Evolutionary conservation across 23 tunicate genomes (phyloP), one percentile per base, ranked within the genome.

Genomic region (Diplosoma virens): DNA sequence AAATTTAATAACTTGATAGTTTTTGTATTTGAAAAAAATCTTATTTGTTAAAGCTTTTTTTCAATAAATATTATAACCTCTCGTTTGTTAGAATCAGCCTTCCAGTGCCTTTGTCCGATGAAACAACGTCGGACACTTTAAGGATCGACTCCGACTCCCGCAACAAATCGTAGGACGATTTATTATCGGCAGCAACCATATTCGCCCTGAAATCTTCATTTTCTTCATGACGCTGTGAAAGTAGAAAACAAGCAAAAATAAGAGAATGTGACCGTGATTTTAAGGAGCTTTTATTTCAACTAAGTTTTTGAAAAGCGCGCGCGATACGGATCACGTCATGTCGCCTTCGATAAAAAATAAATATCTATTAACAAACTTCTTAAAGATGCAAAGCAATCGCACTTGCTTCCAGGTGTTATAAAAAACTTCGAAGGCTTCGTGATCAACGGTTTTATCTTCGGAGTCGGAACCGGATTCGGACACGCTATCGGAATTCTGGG

Each of bases 401-500:
- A 88, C 95, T 80, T 88, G 87, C 46, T 88, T 73, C 95, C 95
- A 88, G 25, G 87, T 88, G 21, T 68, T 81, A 59, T 66, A 75
- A 50, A 88, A 88, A 0, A 80, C 81, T 26, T 79, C 80, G 48
- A 88, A 88, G 2, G 32, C 32, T 32, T 88, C 95, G 5, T 72
- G 87, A 45, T 88, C 95, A 2, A 87, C 81, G 41, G 76, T 59
- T 50, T 59, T 16, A 47, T 63, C 52, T 7, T 26, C 35, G 50
- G 9, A 14, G 35, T 27, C 35, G 5, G 9, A 14, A 5, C 9
- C n/a, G 6, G 34, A 16, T 29, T 61, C 35, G 9, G n/a, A 29
- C n/a, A n/a, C n/a, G n/a, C n/a, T n/a, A 11, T 11, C 11, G 11
- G 52, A 45, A 11, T 11, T 45, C 52, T 35, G 52, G 3, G 50